These are phyloP conservation scores for Phylloscopus collybita DNA, from an alignment of 2,797 vertebrate genomes.

Conservation along the genomic window DNA sequence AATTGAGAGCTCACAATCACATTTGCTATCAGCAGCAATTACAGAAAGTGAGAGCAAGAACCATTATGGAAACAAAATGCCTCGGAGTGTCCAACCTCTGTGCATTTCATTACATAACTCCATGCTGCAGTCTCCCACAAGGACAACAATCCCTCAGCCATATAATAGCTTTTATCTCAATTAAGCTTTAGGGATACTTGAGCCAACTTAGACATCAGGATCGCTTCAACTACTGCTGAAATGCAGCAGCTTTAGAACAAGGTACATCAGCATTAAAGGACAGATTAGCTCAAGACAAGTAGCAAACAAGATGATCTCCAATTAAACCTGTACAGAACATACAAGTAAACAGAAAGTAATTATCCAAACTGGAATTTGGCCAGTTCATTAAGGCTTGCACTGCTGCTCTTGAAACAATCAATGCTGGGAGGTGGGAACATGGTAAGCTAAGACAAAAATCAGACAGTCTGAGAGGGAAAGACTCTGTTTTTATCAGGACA, in stretches of 20 bases:
- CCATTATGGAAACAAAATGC: neutral
- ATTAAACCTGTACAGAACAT: neutral
- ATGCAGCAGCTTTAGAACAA: neutral
- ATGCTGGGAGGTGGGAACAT: neutral
- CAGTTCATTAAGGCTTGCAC: neutral
- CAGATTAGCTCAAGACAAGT: neutral
- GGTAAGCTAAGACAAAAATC: neutral
- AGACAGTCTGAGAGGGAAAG: neutral
- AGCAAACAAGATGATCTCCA: neutral
- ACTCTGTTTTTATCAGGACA: neutral
- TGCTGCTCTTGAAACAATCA: conserved; percentile 19
- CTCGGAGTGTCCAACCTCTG: neutral
- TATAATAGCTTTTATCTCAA: neutral
- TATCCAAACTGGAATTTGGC: neutral
- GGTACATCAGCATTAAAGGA: neutral
- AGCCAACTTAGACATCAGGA: neutral
- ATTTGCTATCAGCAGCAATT: neutral
- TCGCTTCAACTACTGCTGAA: neutral
- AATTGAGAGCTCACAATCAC: neutral
- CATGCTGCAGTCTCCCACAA: neutral
- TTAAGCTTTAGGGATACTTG: neutral
- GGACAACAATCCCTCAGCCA: neutral
- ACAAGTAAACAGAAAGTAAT: conserved; percentile 22
- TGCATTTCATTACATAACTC: neutral
- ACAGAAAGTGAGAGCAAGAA: neutral